Evolutionary conservation across 1,140 invertebrate species (phyloP), one percentile per base, ranked within the genome.

Genomic region (Drosophila setifemur): DNA sequence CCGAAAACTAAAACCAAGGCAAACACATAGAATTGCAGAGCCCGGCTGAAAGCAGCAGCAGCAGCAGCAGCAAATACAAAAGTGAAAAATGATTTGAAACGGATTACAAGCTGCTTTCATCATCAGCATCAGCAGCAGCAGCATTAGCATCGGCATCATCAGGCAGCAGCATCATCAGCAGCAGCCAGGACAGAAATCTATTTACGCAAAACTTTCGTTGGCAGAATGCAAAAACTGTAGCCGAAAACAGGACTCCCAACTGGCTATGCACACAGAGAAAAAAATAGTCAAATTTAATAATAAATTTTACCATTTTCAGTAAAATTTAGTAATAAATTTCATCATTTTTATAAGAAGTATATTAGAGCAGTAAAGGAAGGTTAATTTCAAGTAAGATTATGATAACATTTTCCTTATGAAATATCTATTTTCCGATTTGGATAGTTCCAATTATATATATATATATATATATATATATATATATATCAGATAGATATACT

Each of bases 51-150:
- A 28, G 11, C 21, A 26, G n/a, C n/a, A 28, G 25, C 29, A 28
- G 35, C 54, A 28, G 25, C 31, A 40, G 45, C 26, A 12, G 60
- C 66, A 85, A 79, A 85, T 72, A 64, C 74, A 83, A 61, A 73
- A 83, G 79, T 83, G 79, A 83, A 83, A 83, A 83, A 83, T 83
- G 79, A 79, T 85, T 83, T 85, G 79, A 75, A 83, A 86, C 78
- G 81, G 79, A 83, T 83, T 83, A 83, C 79, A 85, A 74, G 78
- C 73, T 83, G 78, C 73, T 71, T 75, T 81, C 76, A 75, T 61
- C 77, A 67, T 72, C 66, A 76, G 52, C 14, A 14, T 11, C 45
- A 26, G 26, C 63, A 53, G 60, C 44, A 44, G 44, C 50, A 47
- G 45, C 42, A 67, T 57, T 53, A 72, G 61, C 55, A 75, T 35